Evolutionary conservation across 2,113 vertebrate genomes (phyloP).

Genomic region (Perca fluviatilis): DNA sequence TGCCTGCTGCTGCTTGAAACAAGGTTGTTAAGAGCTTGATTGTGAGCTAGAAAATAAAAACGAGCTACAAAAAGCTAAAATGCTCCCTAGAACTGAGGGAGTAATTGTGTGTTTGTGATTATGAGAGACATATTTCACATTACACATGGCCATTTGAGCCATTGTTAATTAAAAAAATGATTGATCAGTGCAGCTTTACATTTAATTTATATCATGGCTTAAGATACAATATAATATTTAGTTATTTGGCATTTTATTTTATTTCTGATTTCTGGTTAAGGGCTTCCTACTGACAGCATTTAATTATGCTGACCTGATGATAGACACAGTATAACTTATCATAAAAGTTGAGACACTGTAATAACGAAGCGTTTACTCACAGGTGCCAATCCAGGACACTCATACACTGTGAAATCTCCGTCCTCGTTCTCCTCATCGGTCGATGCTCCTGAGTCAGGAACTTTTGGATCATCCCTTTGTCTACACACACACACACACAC

Average conservation of each 20-base stretch:
- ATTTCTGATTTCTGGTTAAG: not conserved
- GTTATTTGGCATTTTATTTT: not conserved
- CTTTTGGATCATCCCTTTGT: slow-evolving; percentile 90
- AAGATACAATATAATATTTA: not conserved
- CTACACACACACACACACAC: slow-evolving; percentile 73
- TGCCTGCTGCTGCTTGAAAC: too few species aligned
- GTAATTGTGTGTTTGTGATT: not conserved
- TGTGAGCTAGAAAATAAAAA: too few species aligned
- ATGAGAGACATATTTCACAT: not conserved
- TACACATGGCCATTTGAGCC: not conserved
- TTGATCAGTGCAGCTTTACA: too few species aligned
- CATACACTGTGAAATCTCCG: slow-evolving; percentile 96
- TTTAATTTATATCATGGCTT: not conserved
- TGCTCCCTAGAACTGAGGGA: too few species aligned
- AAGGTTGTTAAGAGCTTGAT: too few species aligned
- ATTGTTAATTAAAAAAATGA: too few species aligned
- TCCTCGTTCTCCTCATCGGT: slow-evolving; percentile 96
- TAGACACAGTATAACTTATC: not conserved
- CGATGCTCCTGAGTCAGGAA: slow-evolving; percentile 86
- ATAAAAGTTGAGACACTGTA: not conserved
- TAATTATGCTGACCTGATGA: not conserved
- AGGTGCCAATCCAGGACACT: slow-evolving; percentile 96
- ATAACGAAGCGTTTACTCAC: slow-evolving; percentile 79
- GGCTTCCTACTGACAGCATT: not conserved
- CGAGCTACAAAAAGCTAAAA: too few species aligned